Conservation (phyloP, 53 echinoderm and acorn worm genomes). For the Stichopus horrens region DNA sequence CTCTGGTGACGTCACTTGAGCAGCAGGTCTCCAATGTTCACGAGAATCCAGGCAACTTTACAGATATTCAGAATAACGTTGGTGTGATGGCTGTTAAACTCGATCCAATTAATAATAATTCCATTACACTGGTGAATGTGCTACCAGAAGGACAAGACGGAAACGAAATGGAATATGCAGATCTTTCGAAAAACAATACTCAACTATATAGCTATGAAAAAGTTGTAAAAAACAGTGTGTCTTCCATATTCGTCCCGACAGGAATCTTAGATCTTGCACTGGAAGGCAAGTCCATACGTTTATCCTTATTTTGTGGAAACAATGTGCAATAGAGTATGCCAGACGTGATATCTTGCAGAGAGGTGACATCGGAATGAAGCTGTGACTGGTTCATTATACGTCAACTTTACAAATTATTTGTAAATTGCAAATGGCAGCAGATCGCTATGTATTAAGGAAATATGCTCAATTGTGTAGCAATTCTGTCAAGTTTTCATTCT, state of each 20-base stretch:
- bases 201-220: slow-evolving; percentile 1
- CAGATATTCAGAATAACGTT: slow-evolving; percentile 34
- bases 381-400: too few relatives aligned
- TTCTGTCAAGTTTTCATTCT: too few relatives aligned
- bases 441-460: too few relatives aligned
- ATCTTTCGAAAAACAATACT: slow-evolving; percentile 15
- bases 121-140: neutral
- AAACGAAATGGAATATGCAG: neutral
- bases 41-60: slow-evolving; percentile 13
- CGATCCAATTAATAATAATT: neutral
- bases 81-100: slow-evolving; percentile 16
- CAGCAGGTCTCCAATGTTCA: slow-evolving; percentile 23
- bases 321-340: too few relatives aligned
- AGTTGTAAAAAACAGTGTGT: neutral
- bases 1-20: slow-evolving; percentile 15
- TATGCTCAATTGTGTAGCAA: too few relatives aligned
- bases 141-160: neutral
- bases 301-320: too few relatives aligned
- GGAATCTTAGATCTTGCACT: neutral
- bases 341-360: too few relatives aligned
- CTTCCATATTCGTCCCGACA: slow-evolving; percentile 17
- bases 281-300: neutral
- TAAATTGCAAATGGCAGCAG: too few relatives aligned
- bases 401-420: too few relatives aligned
- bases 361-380: too few relatives aligned